Conservation (phyloP, 2,797 vertebrate genomes). For the Falco biarmicus region DNA sequence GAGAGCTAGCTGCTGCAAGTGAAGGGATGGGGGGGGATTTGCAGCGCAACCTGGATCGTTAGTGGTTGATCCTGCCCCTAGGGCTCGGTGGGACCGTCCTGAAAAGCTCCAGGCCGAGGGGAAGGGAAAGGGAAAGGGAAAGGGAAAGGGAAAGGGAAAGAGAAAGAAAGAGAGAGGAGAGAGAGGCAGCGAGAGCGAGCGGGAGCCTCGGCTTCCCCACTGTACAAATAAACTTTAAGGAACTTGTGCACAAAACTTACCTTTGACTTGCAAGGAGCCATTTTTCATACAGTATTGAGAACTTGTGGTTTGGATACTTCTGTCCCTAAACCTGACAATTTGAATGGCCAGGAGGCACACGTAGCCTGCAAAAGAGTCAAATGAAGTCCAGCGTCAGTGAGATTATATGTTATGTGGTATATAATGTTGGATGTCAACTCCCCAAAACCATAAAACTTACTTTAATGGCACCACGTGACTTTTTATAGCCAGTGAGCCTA, state of each 20-base stretch:
- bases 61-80: conserved; percentile 38
- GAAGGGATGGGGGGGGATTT: conserved; percentile 27
- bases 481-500: conserved; percentile 99
- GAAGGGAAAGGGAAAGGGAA: conserved; percentile 27
- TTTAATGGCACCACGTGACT: conserved; percentile 99
- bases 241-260: conserved; percentile 86
- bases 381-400: conserved; percentile 95
- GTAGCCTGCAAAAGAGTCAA: conserved; percentile 95
- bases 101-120: conserved; percentile 31
- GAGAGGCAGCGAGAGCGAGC: conserved; percentile 3
- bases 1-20: conserved; percentile 39
- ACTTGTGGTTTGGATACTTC: conserved; percentile 83
- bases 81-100: conserved; percentile 44
- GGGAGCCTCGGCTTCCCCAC: conserved; percentile 54
- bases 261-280: conserved; percentile 82
- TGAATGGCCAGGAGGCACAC: conserved; percentile 90
- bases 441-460: conserved; percentile 99
- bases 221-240: conserved; percentile 79
- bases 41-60: conserved; percentile 37
- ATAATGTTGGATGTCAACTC: conserved; percentile 99
- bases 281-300: conserved; percentile 82
- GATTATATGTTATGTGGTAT: conserved; percentile 99
- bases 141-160: conserved; percentile 36
- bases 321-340: conserved; percentile 85
- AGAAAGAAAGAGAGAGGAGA: conserved; percentile 19